Percentiles rank a stretch among this genome's conserved stretches.
Conservation (phyloP, 2,797 vertebrate genomes). For the Eremophila alpestris region DNA sequence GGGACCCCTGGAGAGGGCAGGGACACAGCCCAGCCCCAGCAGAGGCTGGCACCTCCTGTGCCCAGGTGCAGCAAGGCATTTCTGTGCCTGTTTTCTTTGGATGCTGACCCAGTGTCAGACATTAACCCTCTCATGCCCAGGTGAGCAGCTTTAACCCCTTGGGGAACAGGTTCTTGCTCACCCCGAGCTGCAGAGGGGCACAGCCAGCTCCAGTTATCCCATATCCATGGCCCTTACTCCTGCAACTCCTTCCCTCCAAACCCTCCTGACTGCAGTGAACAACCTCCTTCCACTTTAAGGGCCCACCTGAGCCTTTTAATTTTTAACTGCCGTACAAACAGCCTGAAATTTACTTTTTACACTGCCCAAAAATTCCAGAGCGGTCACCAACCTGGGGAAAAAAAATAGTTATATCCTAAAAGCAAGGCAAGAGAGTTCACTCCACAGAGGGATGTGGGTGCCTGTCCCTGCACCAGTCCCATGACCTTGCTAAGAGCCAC, state of each 20-base stretch:
- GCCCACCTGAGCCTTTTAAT: conserved; percentile 15
- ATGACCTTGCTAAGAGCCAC: background rate
- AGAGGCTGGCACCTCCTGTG: background rate
- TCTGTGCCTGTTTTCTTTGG: fast-evolving
- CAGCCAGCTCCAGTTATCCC: fast-evolving
- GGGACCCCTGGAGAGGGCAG: background rate
- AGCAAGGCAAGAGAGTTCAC: background rate
- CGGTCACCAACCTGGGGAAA: background rate
- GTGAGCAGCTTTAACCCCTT: background rate
- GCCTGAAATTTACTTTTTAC: background rate
- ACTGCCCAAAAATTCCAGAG: background rate
- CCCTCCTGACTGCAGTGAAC: background rate
- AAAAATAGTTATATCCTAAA: background rate
- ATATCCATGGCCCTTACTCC: fast-evolving
- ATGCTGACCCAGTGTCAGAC: background rate
- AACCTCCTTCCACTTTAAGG: background rate
- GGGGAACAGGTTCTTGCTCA: background rate
- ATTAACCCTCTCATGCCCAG: background rate
- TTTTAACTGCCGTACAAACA: background rate
- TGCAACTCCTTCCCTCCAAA: background rate
- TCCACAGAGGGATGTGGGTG: background rate
- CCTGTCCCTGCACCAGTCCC: background rate
- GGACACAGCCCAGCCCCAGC: background rate
- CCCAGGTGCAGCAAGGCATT: background rate
- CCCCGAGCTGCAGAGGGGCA: background rate